Conservation (phyloP, 2,113 vertebrate species). For the Blennius ocellaris region DNA sequence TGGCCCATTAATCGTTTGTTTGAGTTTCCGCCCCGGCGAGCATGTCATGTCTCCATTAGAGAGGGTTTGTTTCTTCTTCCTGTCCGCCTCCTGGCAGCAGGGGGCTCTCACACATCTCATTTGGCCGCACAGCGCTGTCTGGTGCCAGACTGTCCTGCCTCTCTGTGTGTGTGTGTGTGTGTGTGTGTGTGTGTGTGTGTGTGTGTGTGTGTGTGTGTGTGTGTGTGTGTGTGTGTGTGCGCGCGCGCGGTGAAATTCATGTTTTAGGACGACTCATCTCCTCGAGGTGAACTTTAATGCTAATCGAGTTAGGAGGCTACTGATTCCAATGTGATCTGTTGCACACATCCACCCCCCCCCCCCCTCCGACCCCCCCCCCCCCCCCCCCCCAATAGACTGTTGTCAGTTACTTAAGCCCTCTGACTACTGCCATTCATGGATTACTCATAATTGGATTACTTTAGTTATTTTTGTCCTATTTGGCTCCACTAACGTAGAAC, state of each 20-base stretch:
- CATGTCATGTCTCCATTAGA: constrained; percentile 88
- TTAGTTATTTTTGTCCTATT: constrained; percentile 46
- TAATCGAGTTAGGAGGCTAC: constrained; percentile 61
- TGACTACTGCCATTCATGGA: constrained; percentile 49
- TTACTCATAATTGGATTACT: constrained; percentile 69
- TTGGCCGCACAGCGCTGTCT: constrained; percentile 78
- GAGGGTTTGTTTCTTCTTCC: constrained; percentile 84
- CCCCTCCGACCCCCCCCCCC: constrained; percentile 51
- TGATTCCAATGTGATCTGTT: constrained; percentile 60
- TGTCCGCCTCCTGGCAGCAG: constrained; percentile 83
- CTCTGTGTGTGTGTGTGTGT: constrained; percentile 54
- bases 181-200: constrained; percentile 36
- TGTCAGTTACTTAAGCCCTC: constrained; percentile 61
- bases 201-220: constrained; percentile 26
- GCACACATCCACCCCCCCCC: constrained; percentile 57
- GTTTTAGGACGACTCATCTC: constrained; percentile 63
- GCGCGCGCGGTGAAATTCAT: constrained; percentile 39
- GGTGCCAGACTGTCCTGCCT: constrained; percentile 85
- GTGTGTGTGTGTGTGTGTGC: constrained; percentile 27
- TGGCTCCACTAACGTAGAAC: constrained; percentile 1
- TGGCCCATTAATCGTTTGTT: constrained; percentile 87
- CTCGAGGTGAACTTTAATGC: constrained; percentile 59
- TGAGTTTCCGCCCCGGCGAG: constrained; percentile 85
- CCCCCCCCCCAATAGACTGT: constrained; percentile 44
- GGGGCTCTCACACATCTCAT: constrained; percentile 85